Base-by-base conservation (phyloP, 2,113 vertebrate species). In the Clupea harengus region DNA sequence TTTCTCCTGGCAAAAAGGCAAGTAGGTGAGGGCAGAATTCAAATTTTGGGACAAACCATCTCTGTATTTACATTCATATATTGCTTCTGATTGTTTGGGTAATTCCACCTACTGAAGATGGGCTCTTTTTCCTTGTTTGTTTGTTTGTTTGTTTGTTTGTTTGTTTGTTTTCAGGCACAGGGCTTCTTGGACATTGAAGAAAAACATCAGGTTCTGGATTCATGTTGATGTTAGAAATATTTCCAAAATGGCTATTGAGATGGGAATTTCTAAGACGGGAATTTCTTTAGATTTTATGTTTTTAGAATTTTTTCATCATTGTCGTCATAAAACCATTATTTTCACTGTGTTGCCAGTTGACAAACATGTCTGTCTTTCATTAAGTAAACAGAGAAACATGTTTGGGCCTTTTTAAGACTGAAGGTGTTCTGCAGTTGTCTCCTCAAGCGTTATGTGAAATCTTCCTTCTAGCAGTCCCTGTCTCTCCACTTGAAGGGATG, bases 161-260 rank as follows among this genome's bases (percentile, higher is more conserved):
- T 28, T 13, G 1, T 85, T 52, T 80, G 60, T 25, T 86, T 39
- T 4, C 91, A 96, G 95, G 95, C 89, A 96, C 95, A 49, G 95
- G 95, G 83, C 92, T 96, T 86, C 93, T 96, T 28, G 95, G 95
- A 1, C 95, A 96, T 92, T 96, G 91, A 96, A 82, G 86, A 91
- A 84, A 84, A 85, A 89, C 52, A 52, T 46, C 78, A 17, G 44
- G 50, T 78, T 85, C 86, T 83, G 86, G 75, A 88, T 90, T 60
- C 78, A 84, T 86, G 89, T 45, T 17, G 72, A 88, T 81, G 64
- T 90, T 94, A 94, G 92, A 93, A 39, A 92, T 90, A 93, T 91
- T 87, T 91, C 86, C 50, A 17, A 93, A 89, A 90, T 91, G 91
- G 93, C 88, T 88, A 92, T 90, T 75, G 45, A 54, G 52, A 54